Base-by-base conservation (phyloP, 2,797 vertebrate species). In the Microtus californicus region DNA sequence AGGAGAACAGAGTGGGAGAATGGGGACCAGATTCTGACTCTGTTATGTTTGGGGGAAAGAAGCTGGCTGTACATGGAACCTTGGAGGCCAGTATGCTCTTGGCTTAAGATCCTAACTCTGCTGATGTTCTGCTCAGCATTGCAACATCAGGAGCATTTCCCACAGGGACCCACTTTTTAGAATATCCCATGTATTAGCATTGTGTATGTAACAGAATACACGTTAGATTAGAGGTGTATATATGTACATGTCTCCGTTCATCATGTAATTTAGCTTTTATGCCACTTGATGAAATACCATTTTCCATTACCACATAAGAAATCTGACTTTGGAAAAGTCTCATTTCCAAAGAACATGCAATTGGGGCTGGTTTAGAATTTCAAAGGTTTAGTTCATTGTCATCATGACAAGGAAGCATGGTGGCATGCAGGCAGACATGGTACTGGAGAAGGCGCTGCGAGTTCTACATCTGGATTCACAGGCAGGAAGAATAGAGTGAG, bases 1-100 rank as follows among this genome's bases (percentile, higher is more conserved):
- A 87, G 80, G 54, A 91, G 29, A 86, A 81, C 1, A 43, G 15
- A 54, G 31, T 23, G 48, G 94, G 67, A 51, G 40, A 87, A 40
- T 29, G 21, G 56, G 45, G 56, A 43, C 15, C 43, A 27, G 71
- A 51, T 71, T 80, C 81, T 40, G 56, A 40, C 48, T 73, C 34
- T 87, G n/a, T 13, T 83, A 17, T 45, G 27, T 43, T 78, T 87
- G 43, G 92, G 94, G 69, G 91, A 86, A 51, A 71, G 56, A 93
- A 91, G 43, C 10, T 78, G 54, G 25, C 65, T 48, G 4, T 48
- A 19, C 27, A 63, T 51, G 43, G 76, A 21, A 29, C 77, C 61
- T n/a, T 48, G 45, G 40, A 63, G 31, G 7, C 61, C 37, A 86
- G 12, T n/a, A 43, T 17, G 23, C 4, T 43, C 29, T 37, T 86